These are phyloP conservation scores for Porites lutea DNA, from an alignment of 64 coral and sea anemone genomes.

Conservation along the genomic window DNA sequence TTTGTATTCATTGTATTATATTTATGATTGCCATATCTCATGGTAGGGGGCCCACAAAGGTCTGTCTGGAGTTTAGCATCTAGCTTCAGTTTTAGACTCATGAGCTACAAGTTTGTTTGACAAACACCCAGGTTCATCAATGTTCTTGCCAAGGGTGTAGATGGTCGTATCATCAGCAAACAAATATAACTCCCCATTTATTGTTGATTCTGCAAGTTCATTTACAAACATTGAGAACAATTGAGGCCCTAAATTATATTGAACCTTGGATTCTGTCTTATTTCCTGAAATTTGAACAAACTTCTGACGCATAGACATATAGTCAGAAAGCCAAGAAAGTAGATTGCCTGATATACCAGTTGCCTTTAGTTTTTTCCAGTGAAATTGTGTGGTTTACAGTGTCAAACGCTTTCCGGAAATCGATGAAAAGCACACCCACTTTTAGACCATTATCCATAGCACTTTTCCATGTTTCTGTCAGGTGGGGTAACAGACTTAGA, in stretches of 20 bases:
- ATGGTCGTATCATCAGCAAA: not conserved
- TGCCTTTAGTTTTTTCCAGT: constrained; percentile 43
- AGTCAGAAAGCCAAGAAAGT: constrained; percentile 57
- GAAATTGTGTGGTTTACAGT: constrained; percentile 52
- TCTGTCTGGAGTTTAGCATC: not conserved
- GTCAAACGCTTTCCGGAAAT: constrained; percentile 69
- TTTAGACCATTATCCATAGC: constrained; percentile 36
- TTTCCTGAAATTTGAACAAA: too few species aligned
- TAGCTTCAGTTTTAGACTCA: not conserved
- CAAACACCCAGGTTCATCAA: not conserved
- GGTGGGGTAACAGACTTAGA: constrained; percentile 52
- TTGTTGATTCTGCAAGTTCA: not conserved
- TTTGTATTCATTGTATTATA: not conserved
- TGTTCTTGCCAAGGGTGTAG: not conserved
- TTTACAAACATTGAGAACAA: not conserved
- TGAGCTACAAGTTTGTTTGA: not conserved
- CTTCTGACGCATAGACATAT: too few species aligned
- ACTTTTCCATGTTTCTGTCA: constrained; percentile 55
- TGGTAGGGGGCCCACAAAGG: not conserved
- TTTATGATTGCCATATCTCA: not conserved
- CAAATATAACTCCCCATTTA: not conserved
- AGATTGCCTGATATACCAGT: constrained; percentile 57
- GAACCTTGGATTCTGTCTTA: too few species aligned
- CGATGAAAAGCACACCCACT: constrained; percentile 67
- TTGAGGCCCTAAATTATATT: too few species aligned